Evolutionary conservation across 2,888 invertebrate species (phyloP).

Genomic region (Diarsia rubi): DNA sequence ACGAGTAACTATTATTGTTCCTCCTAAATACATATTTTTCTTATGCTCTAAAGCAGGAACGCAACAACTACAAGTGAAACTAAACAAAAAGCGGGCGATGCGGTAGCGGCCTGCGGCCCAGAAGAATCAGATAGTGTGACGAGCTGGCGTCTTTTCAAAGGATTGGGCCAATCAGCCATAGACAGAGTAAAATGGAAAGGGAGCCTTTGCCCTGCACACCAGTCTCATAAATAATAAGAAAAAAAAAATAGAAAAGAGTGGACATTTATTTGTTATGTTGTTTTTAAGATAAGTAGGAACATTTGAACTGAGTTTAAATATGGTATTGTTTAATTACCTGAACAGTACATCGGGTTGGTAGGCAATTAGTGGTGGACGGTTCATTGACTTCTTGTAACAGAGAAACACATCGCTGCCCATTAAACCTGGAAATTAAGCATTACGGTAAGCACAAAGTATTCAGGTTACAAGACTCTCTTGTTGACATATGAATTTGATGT

Average conservation of each 20-base stretch:
- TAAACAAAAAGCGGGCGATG: not conserved
- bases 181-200: too few species aligned
- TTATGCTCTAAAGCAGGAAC: too few species aligned
- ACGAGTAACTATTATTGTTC: not conserved
- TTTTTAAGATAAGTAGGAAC: not conserved
- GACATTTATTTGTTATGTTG: not conserved
- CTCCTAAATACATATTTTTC: too few species aligned
- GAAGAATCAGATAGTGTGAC: too few species aligned
- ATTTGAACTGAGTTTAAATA: not conserved
- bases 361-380: conserved; percentile 97
- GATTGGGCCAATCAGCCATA: too few species aligned
- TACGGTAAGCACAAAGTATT: conserved; percentile 1
- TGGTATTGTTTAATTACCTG: conserved; percentile 75
- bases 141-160: too few species aligned
- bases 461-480: not conserved
- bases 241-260: not conserved
- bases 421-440: conserved; percentile 88
- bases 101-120: too few species aligned
- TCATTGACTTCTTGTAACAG: conserved; percentile 99
- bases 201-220: too few species aligned
- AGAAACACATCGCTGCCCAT: conserved; percentile 99
- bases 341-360: conserved; percentile 97
- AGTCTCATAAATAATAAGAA: too few species aligned
- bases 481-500: not conserved
- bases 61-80: not conserved